These are phyloP conservation scores for Cyanoliseus patagonus DNA, from an alignment of 2,113 vertebrate genomes.

Conservation along the genomic window DNA sequence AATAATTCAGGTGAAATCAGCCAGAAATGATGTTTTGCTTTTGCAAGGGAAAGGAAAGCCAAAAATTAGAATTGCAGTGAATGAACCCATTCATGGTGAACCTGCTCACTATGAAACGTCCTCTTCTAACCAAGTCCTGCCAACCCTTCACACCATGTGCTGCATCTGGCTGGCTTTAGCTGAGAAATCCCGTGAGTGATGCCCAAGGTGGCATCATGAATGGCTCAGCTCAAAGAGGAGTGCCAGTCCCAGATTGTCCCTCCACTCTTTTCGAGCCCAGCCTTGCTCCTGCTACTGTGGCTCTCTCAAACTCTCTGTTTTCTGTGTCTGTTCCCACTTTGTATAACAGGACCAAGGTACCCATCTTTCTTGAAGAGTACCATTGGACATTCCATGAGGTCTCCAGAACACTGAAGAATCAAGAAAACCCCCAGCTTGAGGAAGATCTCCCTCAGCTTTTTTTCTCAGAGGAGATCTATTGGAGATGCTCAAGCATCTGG, in stretches of 20 bases:
- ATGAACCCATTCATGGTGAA: background rate
- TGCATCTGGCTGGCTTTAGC: background rate
- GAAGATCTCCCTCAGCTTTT: background rate
- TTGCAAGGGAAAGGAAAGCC: background rate
- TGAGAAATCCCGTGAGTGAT: background rate
- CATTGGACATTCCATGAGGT: no score
- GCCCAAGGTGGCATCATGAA: background rate
- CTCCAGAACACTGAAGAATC: background rate
- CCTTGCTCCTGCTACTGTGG: background rate
- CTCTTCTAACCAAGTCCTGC: background rate
- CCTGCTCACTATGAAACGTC: background rate
- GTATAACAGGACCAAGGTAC: background rate
- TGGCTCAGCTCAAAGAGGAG: background rate
- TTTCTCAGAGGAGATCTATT: background rate
- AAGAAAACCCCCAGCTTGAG: background rate
- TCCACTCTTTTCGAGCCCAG: background rate
- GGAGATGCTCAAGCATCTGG: background rate
- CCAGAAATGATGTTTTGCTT: constrained; percentile 18
- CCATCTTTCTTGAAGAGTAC: background rate
- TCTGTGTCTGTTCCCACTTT: background rate
- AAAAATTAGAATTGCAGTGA: background rate
- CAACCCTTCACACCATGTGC: background rate
- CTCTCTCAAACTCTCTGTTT: background rate
- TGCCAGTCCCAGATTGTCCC: rapidly evolving
- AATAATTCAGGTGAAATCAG: background rate